Evolutionary conservation across 2,797 vertebrate species (phyloP), one percentile per base, ranked within the genome.

Genomic region (Falco novaeseelandiae): DNA sequence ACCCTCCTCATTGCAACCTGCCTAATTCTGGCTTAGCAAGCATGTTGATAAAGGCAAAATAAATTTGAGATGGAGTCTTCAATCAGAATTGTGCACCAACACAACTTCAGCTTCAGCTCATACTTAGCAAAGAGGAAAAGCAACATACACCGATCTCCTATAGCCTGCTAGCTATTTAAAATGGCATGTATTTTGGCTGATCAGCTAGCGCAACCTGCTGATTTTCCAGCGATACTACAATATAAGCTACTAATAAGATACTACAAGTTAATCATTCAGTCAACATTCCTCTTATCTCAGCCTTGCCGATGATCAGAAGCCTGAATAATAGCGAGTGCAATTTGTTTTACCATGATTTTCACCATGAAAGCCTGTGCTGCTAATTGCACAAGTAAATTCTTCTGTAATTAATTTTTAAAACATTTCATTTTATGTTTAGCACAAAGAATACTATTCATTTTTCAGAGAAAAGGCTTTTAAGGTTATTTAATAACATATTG

Each of bases 111-210:
- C 79, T 78, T 49, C 65, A 74, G 77, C n/a, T 76, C 32, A 3
- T 1, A 0, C 5, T 25, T 3, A 1, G 36, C 27, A 14, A 22
- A 29, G 21, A 15, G 38, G 21, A 38, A 34, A 42, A 10, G 42
- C 21, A 13, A 14, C 25, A 2, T 0, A 0, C 7, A 27, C 12
- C 0, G 7, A 3, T 3, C 15, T 74, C 27, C 22, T 40, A 0
- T 29, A 69, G 49, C 66, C 32, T 2, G 25, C 0, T 0, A 0
- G 0, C 12, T 6, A 7, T 40, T 16, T 0, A 3, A 3, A 19
- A 3, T 0, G 12, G 1, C 11, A 0, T 19, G 48, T 23, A 54
- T 30, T 19, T 46, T 1, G 58, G 62, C 78, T 34, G 83, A 23
- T 14, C 80, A 48, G 1, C 5, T 40, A 90, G 95, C 95, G 5